Percentiles rank a stretch among this genome's conserved stretches.
Evolutionary conservation across 1,140 invertebrate species (phyloP).

Genomic region (Solenopsis invicta): DNA sequence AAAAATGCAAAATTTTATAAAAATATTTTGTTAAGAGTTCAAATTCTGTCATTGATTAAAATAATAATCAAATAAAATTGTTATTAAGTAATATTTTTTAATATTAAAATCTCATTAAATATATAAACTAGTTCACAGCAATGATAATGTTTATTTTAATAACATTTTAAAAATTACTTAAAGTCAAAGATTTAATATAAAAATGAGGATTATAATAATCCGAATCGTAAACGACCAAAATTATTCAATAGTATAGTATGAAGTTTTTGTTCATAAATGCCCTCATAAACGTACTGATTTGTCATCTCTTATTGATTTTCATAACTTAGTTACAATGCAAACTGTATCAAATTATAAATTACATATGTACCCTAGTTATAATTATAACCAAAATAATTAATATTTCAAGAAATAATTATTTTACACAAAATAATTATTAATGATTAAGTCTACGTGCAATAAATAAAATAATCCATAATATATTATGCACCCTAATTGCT

Average conservation of each 20-base stretch:
- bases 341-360: slow-evolving; percentile 11
- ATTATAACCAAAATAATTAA: slow-evolving; percentile 16
- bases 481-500: background rate
- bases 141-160: background rate
- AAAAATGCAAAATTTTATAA: background rate
- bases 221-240: background rate
- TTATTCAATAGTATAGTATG: background rate
- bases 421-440: background rate
- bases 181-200: background rate
- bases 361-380: background rate
- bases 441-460: background rate
- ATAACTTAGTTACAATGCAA: background rate
- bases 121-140: background rate
- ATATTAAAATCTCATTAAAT: background rate
- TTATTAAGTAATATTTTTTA: background rate
- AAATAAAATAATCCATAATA: slow-evolving; percentile 30
- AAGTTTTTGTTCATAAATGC: background rate
- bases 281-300: background rate
- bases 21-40: background rate
- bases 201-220: background rate
- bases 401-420: slow-evolving; percentile 33
- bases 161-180: background rate
- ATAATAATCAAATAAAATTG: background rate
- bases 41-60: background rate
- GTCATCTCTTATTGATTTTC: background rate